Evolutionary conservation across 2,113 vertebrate species (phyloP), one percentile per base, ranked within the genome.

Genomic region (Opisthocomus hoazin): DNA sequence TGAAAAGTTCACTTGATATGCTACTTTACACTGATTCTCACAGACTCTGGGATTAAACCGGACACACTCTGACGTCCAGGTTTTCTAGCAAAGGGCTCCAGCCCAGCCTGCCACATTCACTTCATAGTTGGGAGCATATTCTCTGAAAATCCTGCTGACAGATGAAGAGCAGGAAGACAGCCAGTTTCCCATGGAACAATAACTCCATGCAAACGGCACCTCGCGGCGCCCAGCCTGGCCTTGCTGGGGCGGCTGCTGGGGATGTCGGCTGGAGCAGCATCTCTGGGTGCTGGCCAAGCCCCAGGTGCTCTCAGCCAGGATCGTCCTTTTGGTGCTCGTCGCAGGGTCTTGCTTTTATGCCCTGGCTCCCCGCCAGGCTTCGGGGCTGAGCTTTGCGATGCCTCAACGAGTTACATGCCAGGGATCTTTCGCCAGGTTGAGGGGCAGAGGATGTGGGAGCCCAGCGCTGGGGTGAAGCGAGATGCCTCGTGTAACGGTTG

Each of bases 161-260:
- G 97, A 98, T 97, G 97, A 98, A 97, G 97, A 98, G 97, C 96
- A 97, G 97, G 97, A 97, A 95, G 91, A 90, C 79, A 90, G 97
- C 97, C 97, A 97, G 95, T 93, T 98, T 98, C 97, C 97, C 97
- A 97, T 97, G 97, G 94, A 97, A 97, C 97, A 97, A 97, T 97
- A 97, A 92, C 73, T 89, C 96, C 93, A 95, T 97, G 97, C 97
- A 98, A 94, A 93, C 80, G 2, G 9, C 84, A 84, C 91, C 91
- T 92, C 15, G 4, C 10, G 12, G 91, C 15, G 36, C 83, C 87
- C 93, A 87, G 92, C 94, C 96, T 95, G 95, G 70, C 51, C 68
- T 90, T 53, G 65, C 91, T 37, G 89, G 54, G 81, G 41, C 1
- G 68, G 88, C 24, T 63, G 93, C 41, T 85, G 84, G 69, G 88